Evolutionary conservation across 2,797 vertebrate genomes (phyloP).

Genomic region (Cynodonichthys magdalenae): DNA sequence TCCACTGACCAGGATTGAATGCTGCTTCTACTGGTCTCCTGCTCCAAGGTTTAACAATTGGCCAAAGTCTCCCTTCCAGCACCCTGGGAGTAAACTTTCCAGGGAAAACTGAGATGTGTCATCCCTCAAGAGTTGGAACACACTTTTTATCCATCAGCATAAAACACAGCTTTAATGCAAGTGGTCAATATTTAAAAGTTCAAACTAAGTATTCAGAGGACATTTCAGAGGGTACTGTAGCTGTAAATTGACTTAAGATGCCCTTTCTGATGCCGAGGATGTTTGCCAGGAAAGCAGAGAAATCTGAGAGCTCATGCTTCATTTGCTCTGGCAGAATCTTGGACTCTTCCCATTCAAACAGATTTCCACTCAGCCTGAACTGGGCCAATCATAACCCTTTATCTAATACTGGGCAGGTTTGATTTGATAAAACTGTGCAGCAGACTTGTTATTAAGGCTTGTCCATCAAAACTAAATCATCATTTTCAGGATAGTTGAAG

Average conservation of each 20-base stretch:
- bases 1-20: too few species aligned
- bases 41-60: too few species aligned
- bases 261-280: slow-evolving; percentile 4
- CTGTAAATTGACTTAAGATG: slow-evolving; percentile 3
- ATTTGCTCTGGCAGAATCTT: slow-evolving; percentile 16
- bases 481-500: slow-evolving; percentile 1
- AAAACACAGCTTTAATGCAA: too few species aligned
- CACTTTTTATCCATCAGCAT: too few species aligned
- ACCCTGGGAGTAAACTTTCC: too few species aligned
- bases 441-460: not conserved
- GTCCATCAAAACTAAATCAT: not conserved
- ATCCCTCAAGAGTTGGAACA: too few species aligned
- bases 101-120: too few species aligned
- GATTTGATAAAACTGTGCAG: slow-evolving; percentile 18
- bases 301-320: slow-evolving; percentile 13
- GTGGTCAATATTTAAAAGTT: not conserved
- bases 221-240: slow-evolving; percentile 2
- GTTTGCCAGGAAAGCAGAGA: not conserved
- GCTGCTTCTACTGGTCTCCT: too few species aligned
- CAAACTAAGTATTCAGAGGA: not conserved
- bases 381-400: slow-evolving; percentile 1
- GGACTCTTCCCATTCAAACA: slow-evolving; percentile 3
- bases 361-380: not conserved
- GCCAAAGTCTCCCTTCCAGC: too few species aligned
- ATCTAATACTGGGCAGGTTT: slow-evolving; percentile 11